Conservation (phyloP, 2,113 vertebrate genomes). For the Excalfactoria chinensis region DNA sequence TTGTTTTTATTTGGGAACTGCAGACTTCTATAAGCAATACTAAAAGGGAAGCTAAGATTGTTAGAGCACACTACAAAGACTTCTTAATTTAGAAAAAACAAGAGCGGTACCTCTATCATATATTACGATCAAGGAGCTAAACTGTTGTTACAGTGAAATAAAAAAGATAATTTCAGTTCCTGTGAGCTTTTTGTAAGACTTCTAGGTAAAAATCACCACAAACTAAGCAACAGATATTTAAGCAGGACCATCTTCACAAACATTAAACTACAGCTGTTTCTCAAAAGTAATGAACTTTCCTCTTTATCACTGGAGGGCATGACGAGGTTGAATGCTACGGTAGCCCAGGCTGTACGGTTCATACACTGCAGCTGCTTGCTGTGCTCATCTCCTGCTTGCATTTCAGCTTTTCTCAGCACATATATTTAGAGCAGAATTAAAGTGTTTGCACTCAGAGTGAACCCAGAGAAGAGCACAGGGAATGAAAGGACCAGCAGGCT, state of each 20-base stretch:
- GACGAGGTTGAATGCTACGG: neutral
- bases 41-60: neutral
- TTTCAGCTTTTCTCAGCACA: conserved; percentile 29
- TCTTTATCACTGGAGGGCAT: neutral
- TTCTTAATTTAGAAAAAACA: neutral
- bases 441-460: neutral
- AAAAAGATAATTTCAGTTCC: neutral
- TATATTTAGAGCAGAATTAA: conserved; percentile 51
- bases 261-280: neutral
- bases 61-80: neutral
- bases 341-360: neutral
- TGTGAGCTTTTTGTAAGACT: neutral
- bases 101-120: neutral
- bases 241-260: neutral
- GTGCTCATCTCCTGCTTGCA: neutral
- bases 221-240: neutral
- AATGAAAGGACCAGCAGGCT: neutral
- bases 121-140: neutral
- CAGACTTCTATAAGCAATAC: neutral
- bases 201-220: neutral
- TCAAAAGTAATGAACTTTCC: neutral
- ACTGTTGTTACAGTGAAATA: neutral
- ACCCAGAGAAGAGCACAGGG: neutral
- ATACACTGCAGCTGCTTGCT: neutral
- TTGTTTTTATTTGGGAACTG: neutral